Evolutionary conservation across 2,113 vertebrate species (phyloP).

Genomic region (Ifrita kowaldi): DNA sequence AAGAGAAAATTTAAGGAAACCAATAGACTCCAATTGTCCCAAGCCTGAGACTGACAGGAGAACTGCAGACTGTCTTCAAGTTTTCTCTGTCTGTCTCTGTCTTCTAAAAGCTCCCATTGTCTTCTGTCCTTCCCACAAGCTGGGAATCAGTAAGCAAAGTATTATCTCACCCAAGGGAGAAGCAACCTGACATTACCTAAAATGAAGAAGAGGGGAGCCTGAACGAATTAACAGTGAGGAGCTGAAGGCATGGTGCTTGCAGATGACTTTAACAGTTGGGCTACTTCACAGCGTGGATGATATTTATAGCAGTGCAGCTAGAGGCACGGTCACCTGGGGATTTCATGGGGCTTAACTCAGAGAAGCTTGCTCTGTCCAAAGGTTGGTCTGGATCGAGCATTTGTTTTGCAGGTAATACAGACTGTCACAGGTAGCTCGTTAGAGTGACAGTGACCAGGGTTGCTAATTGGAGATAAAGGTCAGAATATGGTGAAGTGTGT

Average conservation of each 20-base stretch:
- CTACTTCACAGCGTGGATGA: background rate
- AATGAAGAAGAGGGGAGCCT: constrained; percentile 1
- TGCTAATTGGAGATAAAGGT: background rate
- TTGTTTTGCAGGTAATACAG: constrained; percentile 20
- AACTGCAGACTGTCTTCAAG: background rate
- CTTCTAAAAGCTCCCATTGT: background rate
- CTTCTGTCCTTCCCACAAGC: background rate
- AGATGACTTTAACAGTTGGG: constrained; percentile 66
- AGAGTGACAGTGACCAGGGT: constrained; percentile 3
- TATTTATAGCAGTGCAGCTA: constrained; percentile 48
- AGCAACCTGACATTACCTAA: constrained; percentile 1
- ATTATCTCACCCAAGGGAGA: constrained; percentile 1
- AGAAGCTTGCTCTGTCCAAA: background rate
- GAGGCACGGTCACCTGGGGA: constrained; percentile 2
- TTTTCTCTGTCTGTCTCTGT: background rate
- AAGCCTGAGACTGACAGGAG: background rate
- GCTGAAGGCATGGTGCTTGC: background rate
- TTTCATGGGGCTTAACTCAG: background rate
- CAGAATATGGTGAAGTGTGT: background rate
- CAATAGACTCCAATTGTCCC: background rate
- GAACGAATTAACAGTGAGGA: background rate
- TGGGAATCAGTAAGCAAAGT: background rate
- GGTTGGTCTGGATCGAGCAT: constrained; percentile 1
- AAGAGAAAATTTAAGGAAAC: background rate
- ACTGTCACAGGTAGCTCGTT: background rate